phyloP scores from a whole-genome alignment of 1,140 invertebrate genomes.

The Drosophila tsacasi region DNA sequence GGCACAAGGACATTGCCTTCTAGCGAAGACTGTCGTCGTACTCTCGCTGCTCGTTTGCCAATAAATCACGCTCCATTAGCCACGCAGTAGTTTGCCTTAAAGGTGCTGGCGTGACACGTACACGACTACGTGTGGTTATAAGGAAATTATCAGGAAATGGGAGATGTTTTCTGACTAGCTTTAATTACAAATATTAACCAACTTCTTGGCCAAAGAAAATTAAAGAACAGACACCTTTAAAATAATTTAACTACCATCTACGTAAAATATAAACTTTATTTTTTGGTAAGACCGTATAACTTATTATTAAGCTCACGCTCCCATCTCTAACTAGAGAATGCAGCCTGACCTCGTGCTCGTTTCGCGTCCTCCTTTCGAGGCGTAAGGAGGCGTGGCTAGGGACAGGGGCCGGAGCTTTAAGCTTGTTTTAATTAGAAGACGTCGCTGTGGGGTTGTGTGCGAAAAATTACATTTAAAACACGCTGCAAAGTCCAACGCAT shows the following conservation, averaged over 20 bases:
- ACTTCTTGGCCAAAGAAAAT: no score
- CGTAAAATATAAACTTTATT: background rate
- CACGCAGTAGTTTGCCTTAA: slow-evolving; percentile 37
- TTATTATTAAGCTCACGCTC: background rate
- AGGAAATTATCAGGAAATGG: background rate
- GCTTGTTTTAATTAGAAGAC: slow-evolving; percentile 84
- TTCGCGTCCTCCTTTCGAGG: slow-evolving; percentile 46
- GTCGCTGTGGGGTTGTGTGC: slow-evolving; percentile 32
- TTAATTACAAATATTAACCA: background rate
- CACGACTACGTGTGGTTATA: background rate
- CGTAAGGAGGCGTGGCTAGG: slow-evolving; percentile 28
- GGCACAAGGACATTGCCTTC: slow-evolving; percentile 50
- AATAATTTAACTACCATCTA: background rate
- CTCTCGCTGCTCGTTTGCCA: slow-evolving; percentile 56
- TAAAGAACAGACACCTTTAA: background rate
- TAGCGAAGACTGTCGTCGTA: slow-evolving; percentile 61
- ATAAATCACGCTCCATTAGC: slow-evolving; percentile 82
- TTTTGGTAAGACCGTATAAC: background rate
- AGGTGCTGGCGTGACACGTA: slow-evolving; percentile 34
- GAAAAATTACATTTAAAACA: slow-evolving; percentile 81
- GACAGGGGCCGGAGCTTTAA: slow-evolving; percentile 59
- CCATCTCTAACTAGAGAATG: slow-evolving; percentile 4
- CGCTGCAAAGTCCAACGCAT: slow-evolving; percentile 70
- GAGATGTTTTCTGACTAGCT: background rate
- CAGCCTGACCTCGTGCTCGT: slow-evolving; percentile 61